Evolutionary conservation across 2,888 invertebrate genomes (phyloP).

Genomic region (Neelides folsomi): DNA sequence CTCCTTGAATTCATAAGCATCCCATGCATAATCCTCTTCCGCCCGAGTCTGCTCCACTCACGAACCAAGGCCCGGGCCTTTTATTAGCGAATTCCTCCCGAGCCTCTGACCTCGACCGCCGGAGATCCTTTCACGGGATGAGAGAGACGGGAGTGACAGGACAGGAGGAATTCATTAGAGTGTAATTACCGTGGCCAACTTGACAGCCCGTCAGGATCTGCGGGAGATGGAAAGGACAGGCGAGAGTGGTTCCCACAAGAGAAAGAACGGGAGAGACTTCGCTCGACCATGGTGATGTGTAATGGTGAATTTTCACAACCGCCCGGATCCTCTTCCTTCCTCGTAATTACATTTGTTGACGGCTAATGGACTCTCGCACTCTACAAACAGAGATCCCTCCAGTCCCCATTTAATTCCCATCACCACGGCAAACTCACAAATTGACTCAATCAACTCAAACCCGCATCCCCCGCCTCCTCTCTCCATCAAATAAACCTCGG

Average conservation of each 20-base stretch:
- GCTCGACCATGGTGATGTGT: background rate
- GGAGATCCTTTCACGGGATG: constrained; percentile 1
- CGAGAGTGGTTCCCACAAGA: background rate
- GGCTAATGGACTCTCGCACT: constrained; percentile 31
- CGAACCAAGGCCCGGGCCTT: background rate
- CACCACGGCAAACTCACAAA: background rate
- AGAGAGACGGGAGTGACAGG: constrained; percentile 5
- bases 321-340: constrained; percentile 28
- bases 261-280: background rate
- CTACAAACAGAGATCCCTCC: constrained; percentile 19
- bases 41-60: too few relatives aligned
- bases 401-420: constrained; percentile 15
- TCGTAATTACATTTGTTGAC: constrained; percentile 31
- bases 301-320: constrained; percentile 2
- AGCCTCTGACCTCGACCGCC: constrained; percentile 8
- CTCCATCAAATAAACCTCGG: background rate
- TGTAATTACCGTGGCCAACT: constrained; percentile 32
- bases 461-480: background rate
- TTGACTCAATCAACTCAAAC: background rate
- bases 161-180: constrained; percentile 31
- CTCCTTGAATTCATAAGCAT: background rate
- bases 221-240: constrained; percentile 9
- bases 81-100: constrained; percentile 1
- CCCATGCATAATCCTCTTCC: background rate
- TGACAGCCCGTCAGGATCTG: constrained; percentile 24